Evolutionary conservation across 1,140 invertebrate genomes (phyloP), one percentile per base, ranked within the genome.

Genomic region (Meloidogyne hapla): DNA sequence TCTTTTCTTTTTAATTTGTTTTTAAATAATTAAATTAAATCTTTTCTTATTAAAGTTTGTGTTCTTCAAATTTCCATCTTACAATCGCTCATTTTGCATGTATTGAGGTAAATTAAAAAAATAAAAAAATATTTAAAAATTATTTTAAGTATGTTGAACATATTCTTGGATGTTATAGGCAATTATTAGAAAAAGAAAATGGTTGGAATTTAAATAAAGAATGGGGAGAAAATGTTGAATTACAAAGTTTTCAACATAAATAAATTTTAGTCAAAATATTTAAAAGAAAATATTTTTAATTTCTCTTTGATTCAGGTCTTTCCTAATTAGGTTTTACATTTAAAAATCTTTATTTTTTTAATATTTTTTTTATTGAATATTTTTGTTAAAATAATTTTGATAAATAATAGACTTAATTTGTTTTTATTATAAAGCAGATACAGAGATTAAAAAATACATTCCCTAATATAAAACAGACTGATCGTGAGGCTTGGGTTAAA

Each of bases 51-150:
- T n/a, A 56, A 2, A 73, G 70, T 62, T 73, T 73, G 63, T 73
- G 70, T 64, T 42, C 70, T 26, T 38, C 70, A 18, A 73, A 73
- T 73, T 73, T 73, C n/a, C 70, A 73, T 6, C 28, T 73, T 21
- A 26, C 70, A 28, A 63, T 73, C 15, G 56, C 70, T 38, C 70
- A 73, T 73, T 38, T 73, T 12, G 70, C 48, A 6, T 73, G 70
- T 64, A 64, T 73, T 64, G 70, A 56, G 48, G 48, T 56, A 8
- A n/a, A 0, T 56, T n/a, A n/a, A n/a, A 1, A 15, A 8, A 6
- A 56, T n/a, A n/a, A 15, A 56, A 56, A n/a, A n/a, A 56, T 18
- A 56, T n/a, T 56, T n/a, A 45, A 38, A 38, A 38, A 38, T 15
- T 45, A 45, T n/a, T 56, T 56, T n/a, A 56, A 73, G 38, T 64